Evolutionary conservation across 2,888 invertebrate species (phyloP), one percentile per base, ranked within the genome.

Genomic region (Cephus nigrinus): DNA sequence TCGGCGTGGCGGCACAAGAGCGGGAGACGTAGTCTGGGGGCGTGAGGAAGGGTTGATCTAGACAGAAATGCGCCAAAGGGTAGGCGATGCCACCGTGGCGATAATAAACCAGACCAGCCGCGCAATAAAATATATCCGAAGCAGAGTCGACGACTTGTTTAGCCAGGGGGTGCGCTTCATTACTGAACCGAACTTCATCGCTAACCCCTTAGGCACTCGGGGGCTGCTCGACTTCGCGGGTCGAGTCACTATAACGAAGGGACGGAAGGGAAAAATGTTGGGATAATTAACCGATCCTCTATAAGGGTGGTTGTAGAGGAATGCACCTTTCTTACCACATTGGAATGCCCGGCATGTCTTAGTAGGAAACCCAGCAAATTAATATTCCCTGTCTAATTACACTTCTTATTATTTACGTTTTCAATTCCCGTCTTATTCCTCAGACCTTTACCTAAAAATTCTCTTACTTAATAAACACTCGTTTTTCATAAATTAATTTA

Each of bases 111-210:
- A 85, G 87, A 83, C 86, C 84, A 77, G 86, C 84, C 85, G 84
- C 82, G 88, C 89, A 89, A 90, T 90, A 91, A 90, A 91, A 90
- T 90, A 90, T 90, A 91, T 89, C 88, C 86, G 86, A 89, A 88
- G 88, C 88, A 87, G 88, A 88, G 89, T 88, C 89, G 91, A 90
- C 87, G 91, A 91, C 89, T 90, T 88, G 91, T 89, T 89, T 85
- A 86, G 86, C 82, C 85, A 83, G 83, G 85, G 86, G 86, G 83
- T 82, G 84, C 84, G 89, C 88, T 91, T 91, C 90, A 91, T 91
- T 90, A 91, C 87, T 84, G 83, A 87, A 84, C 87, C 88, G 85
- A 88, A 91, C 87, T 90, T 89, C 90, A 91, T 91, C 84, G 84
- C 87, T 86, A 90, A 91, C 90, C 91, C 89, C 82, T 91, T 90